phyloP scores from a whole-genome alignment of 2,797 vertebrate species.

The Lepilemur ruficaudatus region DNA sequence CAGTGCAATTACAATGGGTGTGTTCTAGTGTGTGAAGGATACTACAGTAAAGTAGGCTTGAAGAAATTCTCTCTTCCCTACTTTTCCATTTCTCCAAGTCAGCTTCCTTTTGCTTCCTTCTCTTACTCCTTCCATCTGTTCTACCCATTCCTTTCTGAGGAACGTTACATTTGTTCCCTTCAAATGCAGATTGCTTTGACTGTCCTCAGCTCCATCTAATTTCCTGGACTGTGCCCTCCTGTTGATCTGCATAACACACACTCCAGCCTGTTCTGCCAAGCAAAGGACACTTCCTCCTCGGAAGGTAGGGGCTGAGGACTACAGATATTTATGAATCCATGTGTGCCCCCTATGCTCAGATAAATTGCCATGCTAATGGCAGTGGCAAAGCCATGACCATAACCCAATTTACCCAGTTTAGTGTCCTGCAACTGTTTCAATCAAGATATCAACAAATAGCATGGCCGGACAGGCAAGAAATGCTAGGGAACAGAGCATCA shows the following conservation, averaged over 20 bases:
- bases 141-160: background rate
- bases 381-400: background rate
- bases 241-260: background rate
- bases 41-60: background rate
- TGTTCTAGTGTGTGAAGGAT: background rate
- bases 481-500: background rate
- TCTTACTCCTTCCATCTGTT: background rate
- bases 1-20: background rate
- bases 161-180: background rate
- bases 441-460: background rate
- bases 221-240: background rate
- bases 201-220: background rate
- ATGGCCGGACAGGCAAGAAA: background rate
- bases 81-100: background rate
- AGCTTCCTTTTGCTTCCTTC: background rate
- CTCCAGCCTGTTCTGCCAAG: background rate
- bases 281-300: background rate
- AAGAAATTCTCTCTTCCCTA: background rate
- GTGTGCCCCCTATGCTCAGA: background rate
- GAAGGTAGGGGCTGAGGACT: background rate
- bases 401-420: background rate
- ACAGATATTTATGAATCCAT: background rate
- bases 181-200: background rate
- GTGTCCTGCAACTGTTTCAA: background rate
- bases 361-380: background rate